Conservation (phyloP, 2,888 invertebrate species). For the Neria commutata region DNA sequence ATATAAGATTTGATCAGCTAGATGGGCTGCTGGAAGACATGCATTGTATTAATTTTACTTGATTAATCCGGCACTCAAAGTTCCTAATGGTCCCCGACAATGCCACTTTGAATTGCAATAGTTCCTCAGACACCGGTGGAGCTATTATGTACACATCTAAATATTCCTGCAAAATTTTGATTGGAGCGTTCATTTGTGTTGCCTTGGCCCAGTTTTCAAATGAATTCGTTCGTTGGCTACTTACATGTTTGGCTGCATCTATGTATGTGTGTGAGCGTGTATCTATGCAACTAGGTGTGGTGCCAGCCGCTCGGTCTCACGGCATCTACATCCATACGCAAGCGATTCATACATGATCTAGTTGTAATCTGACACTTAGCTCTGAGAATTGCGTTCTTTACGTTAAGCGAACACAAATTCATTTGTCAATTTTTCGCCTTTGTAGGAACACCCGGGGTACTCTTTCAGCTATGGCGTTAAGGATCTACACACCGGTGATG, state of each 20-base stretch:
- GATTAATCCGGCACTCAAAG: too few species aligned
- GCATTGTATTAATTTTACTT: too few species aligned
- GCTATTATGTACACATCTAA: too few species aligned
- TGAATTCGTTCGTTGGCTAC: not conserved
- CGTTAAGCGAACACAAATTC: slow-evolving; percentile 11
- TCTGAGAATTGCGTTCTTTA: not conserved
- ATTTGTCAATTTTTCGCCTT: slow-evolving; percentile 15
- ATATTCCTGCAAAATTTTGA: slow-evolving; percentile 1
- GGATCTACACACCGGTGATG: slow-evolving; percentile 66
- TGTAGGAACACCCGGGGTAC: slow-evolving; percentile 64
- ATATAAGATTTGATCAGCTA: too few species aligned
- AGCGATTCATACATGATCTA: not conserved
- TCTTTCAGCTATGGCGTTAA: slow-evolving; percentile 68
- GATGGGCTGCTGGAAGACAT: too few species aligned
- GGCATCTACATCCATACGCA: not conserved
- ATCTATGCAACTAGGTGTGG: slow-evolving; percentile 30
- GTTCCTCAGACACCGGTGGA: too few species aligned
- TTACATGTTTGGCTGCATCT: not conserved
- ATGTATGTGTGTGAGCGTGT: not conserved
- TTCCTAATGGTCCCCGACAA: too few species aligned
- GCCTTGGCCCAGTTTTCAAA: slow-evolving; percentile 34
- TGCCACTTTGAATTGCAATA: too few species aligned
- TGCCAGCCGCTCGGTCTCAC: slow-evolving; percentile 7
- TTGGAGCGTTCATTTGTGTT: slow-evolving; percentile 36
- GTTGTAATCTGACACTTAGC: not conserved